A percentile compares a stretch with the other conserved stretches of the same genome.
phyloP scores from a whole-genome alignment of 2,888 invertebrate genomes.

The Erebia epiphron region DNA sequence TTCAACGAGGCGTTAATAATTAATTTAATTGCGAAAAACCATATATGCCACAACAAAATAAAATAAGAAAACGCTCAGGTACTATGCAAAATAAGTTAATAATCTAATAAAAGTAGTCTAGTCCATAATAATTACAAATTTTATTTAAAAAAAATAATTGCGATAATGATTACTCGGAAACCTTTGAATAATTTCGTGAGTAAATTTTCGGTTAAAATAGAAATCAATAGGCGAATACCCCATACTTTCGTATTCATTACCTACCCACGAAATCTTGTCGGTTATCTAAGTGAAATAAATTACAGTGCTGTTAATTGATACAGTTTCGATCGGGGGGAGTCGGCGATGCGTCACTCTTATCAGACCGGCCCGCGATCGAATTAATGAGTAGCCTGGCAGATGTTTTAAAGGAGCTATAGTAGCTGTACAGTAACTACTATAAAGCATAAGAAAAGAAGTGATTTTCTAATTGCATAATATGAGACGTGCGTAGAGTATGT shows the following conservation, averaged over 20 bases:
- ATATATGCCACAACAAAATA: no score
- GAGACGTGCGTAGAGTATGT: no score
- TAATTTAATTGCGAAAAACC: no score
- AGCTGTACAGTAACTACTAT: background rate
- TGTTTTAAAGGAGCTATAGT: slow-evolving; percentile 33
- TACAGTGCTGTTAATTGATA: slow-evolving; percentile 63
- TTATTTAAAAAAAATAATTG: no score
- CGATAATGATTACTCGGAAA: no score
- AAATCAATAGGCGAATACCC: slow-evolving; percentile 19
- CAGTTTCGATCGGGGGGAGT: slow-evolving; percentile 52
- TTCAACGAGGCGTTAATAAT: no score
- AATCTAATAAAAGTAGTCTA: no score
- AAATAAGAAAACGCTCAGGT: no score
- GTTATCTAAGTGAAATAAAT: slow-evolving; percentile 65
- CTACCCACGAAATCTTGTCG: slow-evolving; percentile 40
- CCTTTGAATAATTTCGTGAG: no score
- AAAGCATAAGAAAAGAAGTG: background rate
- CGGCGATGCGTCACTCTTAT: slow-evolving; percentile 55
- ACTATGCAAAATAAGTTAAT: no score
- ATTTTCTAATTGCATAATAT: no score
- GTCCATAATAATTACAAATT: no score
- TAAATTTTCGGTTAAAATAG: background rate
- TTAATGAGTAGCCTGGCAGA: slow-evolving; percentile 43
- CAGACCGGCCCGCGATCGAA: slow-evolving; percentile 40
- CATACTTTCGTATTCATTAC: slow-evolving; percentile 34